Base-by-base conservation (phyloP, 2,888 invertebrate genomes). In the Isoperla grammatica region DNA sequence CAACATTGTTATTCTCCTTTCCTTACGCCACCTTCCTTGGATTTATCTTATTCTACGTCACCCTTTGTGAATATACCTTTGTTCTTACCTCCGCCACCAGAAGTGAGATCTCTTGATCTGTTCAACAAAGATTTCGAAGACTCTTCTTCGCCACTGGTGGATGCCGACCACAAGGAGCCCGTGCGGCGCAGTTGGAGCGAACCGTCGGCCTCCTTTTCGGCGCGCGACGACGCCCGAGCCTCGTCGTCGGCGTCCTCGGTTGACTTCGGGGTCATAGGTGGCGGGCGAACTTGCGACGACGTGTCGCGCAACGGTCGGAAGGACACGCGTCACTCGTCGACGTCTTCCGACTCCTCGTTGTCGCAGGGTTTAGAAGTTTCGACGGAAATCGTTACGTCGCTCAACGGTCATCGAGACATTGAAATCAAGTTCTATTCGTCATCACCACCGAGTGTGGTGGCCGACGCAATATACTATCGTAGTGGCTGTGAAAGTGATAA, bases 381-480 rank as follows among this genome's bases (percentile, higher is more conserved):
- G 35, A 87, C 87, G 37, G 86, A 87, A 70, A 88, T 88, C 67
- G 86, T 88, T 65, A 88, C 87, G 22, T 87, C 87, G 46, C 81
- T 83, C 67, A 86, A 87, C 71, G 88, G 88, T 48, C 87, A 87
- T 71, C 79, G 88, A 62, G 88, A 88, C 74, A 76, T 88, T 71
- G 88, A 88, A 76, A 88, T 88, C 67, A 87, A 86, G 72, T 85
- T 88, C 74, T 87, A 85, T 75, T 84, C 85, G 66, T 80, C 83
- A 68, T 79, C 81, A 70, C 79, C 80, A 65, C 74, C 78, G 70
- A 76, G 77, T 66, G 65, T 43, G 29, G 12, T 53, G 39, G 53
- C 19, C 15, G 53, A 53, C 17, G 53, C 37, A 13, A 15, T 50
- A 15, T 22, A 29, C 8, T 22, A 50, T 15, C 29, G 11, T 15